These are phyloP conservation scores for Coreoperca whiteheadi DNA, from an alignment of 2,113 vertebrate species.

Conservation along the genomic window DNA sequence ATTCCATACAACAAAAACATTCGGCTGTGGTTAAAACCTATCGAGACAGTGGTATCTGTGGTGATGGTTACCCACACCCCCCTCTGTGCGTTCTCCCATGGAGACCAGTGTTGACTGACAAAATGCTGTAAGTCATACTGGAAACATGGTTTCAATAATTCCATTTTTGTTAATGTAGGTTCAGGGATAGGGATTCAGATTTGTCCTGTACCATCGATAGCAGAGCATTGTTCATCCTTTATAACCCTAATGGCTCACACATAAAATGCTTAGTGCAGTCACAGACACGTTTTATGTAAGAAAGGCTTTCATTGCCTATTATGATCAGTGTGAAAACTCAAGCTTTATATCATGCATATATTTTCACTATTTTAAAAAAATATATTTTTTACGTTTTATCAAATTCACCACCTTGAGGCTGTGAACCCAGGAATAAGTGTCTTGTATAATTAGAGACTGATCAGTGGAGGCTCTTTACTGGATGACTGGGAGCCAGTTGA, in stretches of 20 bases:
- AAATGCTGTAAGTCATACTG: not conserved
- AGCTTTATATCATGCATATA: no score
- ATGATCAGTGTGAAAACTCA: not conserved
- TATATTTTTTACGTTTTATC: not conserved
- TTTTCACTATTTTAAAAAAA: not conserved
- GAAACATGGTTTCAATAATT: no score
- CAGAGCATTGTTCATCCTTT: not conserved
- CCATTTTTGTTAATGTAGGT: no score
- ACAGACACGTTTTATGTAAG: not conserved
- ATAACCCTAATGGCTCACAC: not conserved
- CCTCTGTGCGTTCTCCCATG: not conserved
- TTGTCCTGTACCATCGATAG: not conserved
- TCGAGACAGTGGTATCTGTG: not conserved
- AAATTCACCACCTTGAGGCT: not conserved
- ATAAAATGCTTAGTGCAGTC: not conserved
- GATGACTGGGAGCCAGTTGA: conserved; percentile 31
- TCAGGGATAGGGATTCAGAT: not conserved
- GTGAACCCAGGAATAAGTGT: conserved; percentile 36
- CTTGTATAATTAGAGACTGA: conserved; percentile 51
- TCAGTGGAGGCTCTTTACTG: conserved; percentile 62
- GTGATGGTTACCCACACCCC: not conserved
- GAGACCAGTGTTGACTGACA: not conserved
- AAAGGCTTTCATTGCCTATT: not conserved
- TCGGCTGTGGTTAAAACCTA: not conserved
- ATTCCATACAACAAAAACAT: not conserved